Conservation (phyloP, 37 sponge, comb jelly and placozoan species). For the Axinella damicornis region DNA sequence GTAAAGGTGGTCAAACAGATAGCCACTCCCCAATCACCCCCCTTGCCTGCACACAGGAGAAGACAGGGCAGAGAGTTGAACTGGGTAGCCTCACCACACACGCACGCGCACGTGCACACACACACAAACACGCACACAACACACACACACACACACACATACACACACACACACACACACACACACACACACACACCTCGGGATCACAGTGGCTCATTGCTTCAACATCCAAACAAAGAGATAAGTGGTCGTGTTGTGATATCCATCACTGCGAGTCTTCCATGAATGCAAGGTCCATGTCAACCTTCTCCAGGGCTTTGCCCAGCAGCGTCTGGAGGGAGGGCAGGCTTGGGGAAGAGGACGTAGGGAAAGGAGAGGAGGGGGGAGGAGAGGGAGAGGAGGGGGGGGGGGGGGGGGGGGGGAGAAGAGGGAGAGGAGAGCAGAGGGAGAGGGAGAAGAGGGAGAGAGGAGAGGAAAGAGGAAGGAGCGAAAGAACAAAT, state of each 20-base stretch:
- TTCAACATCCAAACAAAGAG: conserved; percentile 56
- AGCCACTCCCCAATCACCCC: conserved; percentile 54
- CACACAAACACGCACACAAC: too few species aligned
- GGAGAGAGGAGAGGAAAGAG: too few species aligned
- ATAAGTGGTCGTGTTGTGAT: conserved; percentile 41
- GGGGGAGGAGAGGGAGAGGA: too few species aligned
- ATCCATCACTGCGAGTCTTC: conserved; percentile 8
- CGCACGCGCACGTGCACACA: too few species aligned
- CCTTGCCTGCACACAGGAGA: conserved; percentile 34
- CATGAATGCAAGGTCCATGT: conserved; percentile 52
- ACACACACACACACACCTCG: conserved; percentile 36
- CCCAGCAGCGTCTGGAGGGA: conserved; percentile 2
- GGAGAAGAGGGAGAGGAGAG: neutral
- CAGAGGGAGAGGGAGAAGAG: neutral
- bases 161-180: conserved; percentile 7
- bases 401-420: too few species aligned
- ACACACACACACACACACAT: neutral
- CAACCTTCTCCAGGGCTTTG: conserved; percentile 36
- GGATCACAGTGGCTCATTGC: conserved; percentile 39
- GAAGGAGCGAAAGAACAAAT: too few species aligned
- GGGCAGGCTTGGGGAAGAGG: neutral
- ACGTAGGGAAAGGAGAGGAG: neutral
- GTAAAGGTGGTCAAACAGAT: conserved; percentile 54
- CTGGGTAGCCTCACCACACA: too few species aligned
- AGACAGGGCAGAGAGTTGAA: too few species aligned